These are phyloP conservation scores for Pterobdella sp. DNA, from an alignment of 2,888 invertebrate genomes.

Conservation along the genomic window DNA sequence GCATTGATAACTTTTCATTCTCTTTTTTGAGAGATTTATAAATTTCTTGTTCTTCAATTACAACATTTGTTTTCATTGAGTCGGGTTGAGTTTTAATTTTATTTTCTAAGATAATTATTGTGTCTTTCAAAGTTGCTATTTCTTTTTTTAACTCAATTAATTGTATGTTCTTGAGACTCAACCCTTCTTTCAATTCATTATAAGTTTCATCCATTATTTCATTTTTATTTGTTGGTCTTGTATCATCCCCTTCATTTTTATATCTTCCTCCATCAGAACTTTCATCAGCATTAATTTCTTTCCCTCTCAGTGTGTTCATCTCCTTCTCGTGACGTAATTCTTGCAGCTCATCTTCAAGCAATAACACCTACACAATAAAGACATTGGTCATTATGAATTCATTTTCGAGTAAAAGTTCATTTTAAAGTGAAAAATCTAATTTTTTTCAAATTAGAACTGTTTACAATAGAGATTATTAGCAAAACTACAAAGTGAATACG, in stretches of 20 bases:
- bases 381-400: no score
- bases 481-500: no score
- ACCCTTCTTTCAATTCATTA: not conserved
- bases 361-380: conserved; percentile 10
- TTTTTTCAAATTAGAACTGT: no score
- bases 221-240: not conserved
- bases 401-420: no score
- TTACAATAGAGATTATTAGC: no score
- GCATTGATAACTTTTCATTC: not conserved
- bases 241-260: not conserved
- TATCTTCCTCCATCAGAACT: not conserved
- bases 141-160: not conserved
- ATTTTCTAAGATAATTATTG: not conserved
- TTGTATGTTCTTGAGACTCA: not conserved
- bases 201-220: not conserved
- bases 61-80: not conserved
- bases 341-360: conserved; percentile 23
- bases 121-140: not conserved
- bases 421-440: no score
- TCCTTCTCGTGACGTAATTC: conserved; percentile 18
- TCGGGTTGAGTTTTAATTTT: not conserved
- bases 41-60: not conserved
- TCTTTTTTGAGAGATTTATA: not conserved
- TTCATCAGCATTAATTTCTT: no score
- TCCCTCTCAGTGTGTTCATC: conserved; percentile 17